phyloP scores from a whole-genome alignment of 2,797 vertebrate genomes.

The Chiloscyllium punctatum region DNA sequence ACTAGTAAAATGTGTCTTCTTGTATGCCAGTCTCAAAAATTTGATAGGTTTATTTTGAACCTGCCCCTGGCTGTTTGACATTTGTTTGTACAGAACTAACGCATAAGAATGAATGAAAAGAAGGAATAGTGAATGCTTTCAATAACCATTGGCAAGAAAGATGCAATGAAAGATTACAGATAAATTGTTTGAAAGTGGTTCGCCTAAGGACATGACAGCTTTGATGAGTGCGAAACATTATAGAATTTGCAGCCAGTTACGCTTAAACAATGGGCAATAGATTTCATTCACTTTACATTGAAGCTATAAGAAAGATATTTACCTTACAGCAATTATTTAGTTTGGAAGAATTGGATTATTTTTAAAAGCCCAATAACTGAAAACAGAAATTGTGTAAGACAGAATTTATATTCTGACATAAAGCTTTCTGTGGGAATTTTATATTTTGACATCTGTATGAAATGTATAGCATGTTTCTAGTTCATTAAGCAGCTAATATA shows the following conservation, averaged over 20 bases:
- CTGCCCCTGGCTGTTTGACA: neutral
- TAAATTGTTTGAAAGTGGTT: constrained; percentile 5
- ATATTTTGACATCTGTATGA: neutral
- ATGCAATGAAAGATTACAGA: constrained; percentile 1
- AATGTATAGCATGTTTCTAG: neutral
- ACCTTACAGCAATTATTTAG: neutral
- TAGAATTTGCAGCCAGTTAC: neutral
- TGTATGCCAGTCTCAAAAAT: neutral
- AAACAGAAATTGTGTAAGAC: neutral
- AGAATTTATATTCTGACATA: neutral
- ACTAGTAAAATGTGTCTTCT: neutral
- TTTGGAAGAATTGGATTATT: neutral
- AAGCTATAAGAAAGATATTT: neutral
- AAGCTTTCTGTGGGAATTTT: neutral
- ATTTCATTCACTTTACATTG: constrained; percentile 17
- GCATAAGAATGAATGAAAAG: neutral
- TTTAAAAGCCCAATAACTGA: neutral
- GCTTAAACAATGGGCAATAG: neutral
- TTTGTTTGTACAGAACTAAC: neutral
- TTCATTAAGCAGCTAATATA: neutral
- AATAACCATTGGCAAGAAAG: neutral
- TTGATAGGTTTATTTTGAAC: neutral
- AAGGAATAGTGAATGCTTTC: neutral
- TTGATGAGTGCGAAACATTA: neutral
- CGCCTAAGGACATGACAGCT: neutral